Conservation (phyloP, 2,113 vertebrate species). For the Propithecus coquereli region DNA sequence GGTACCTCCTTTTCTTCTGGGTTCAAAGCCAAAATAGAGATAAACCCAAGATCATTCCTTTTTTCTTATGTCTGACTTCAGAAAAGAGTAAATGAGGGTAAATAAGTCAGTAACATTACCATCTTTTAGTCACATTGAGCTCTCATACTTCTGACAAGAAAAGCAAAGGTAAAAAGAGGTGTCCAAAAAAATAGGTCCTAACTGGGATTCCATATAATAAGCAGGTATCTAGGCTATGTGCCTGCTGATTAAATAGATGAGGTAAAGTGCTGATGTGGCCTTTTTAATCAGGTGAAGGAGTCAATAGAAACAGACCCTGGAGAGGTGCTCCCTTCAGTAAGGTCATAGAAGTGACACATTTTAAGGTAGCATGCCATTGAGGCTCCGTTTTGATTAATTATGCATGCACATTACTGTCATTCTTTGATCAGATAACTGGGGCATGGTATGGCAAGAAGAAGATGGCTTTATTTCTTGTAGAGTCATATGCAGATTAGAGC, state of each 20-base stretch:
- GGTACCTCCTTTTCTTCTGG: neutral
- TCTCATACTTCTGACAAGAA: neutral
- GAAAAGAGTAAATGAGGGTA: neutral
- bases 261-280: neutral
- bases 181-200: neutral
- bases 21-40: neutral
- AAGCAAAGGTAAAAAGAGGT: neutral
- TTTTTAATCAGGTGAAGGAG: neutral
- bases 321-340: neutral
- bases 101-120: neutral
- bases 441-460: neutral
- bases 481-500: conserved; percentile 49
- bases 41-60: neutral
- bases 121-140: neutral
- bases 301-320: neutral
- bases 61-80: neutral
- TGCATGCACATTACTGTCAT: conserved; percentile 47
- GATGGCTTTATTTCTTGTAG: conserved; percentile 61
- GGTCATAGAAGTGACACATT: neutral
- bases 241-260: neutral
- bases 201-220: neutral
- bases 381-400: neutral
- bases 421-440: conserved; percentile 47
- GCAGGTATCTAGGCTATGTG: neutral
- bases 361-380: neutral